Evolutionary conservation across 2,888 invertebrate genomes (phyloP), one percentile per base, ranked within the genome.

Genomic region (Oligia latruncula): DNA sequence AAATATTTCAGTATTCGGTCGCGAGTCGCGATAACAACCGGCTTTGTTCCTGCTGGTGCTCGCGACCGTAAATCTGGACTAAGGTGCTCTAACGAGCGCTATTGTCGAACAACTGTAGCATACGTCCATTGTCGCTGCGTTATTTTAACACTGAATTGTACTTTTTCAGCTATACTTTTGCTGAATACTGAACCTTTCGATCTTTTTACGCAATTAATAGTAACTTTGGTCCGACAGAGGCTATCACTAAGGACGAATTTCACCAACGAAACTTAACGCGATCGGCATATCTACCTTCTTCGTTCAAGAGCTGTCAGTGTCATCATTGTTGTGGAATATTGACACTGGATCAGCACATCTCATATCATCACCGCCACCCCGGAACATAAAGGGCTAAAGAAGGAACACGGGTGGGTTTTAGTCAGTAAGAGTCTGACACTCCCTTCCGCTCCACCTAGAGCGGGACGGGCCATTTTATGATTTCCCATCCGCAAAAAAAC

Each of bases 31-130:
- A 92, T 95, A 95, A 93, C 94, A 93, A 94, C 92, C 81, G 79
- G 89, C 90, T 95, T 95, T 95, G 95, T 95, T 92, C 91, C 67
- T 79, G 80, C 62, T 78, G 82, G 75, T 84, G 83, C 86, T 87
- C 77, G 85, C 82, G 40, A 66, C 91, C 93, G 94, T 95, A 95
- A 95, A 95, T 95, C 93, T 90, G 89, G 84, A 91, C 90, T 90
- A 91, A 92, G 90, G 89, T 89, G 87, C 73, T 87, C 92, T 94
- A 94, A 94, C 93, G 93, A 94, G 93, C 86, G 77, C 93, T 88
- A 93, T 95, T 95, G 91, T 91, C 76, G 82, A 88, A 85, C 80
- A 77, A 85, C 70, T 88, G 78, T 85, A 79, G 83, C 35, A 73
- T 65, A 87, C 89, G 83, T 87, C 79, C 91, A 91, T 78, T 90